Conservation (phyloP, 2,113 vertebrate genomes). For the Cavia porcellus region DNA sequence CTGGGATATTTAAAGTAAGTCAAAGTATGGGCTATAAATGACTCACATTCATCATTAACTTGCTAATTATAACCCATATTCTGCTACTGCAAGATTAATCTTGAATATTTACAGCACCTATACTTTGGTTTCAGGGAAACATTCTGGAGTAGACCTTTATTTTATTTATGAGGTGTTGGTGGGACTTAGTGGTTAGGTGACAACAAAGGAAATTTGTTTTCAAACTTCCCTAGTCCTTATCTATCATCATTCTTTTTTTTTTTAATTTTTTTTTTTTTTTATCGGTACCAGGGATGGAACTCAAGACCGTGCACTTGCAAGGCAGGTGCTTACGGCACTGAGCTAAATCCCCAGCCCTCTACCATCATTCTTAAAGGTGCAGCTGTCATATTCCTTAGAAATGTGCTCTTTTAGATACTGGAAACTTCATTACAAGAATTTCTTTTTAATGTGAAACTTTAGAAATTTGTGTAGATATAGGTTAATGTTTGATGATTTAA, state of each 20-base stretch:
- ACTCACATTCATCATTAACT: conserved; percentile 16
- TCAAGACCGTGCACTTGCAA: too few relatives aligned
- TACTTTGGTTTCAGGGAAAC: conserved; percentile 36
- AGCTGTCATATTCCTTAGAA: conserved; percentile 34
- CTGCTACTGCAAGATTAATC: conserved; percentile 5
- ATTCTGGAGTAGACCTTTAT: conserved; percentile 53
- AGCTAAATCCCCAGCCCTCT: background rate
- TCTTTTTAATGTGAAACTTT: conserved; percentile 33
- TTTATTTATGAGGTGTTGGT: conserved; percentile 55
- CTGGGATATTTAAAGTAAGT: conserved; percentile 21
- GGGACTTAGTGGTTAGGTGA: conserved; percentile 35
- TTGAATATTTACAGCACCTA: conserved; percentile 10
- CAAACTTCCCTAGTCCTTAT: background rate
- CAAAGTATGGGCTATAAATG: conserved; percentile 19
- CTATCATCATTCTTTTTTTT: background rate
- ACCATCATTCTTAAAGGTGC: background rate
- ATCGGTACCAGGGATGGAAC: too few relatives aligned
- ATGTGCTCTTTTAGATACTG: conserved; percentile 14
- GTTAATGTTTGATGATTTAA: conserved; percentile 11
- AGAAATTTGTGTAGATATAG: conserved; percentile 24
- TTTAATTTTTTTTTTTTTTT: too few relatives aligned
- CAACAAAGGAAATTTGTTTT: conserved; percentile 43
- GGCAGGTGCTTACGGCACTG: too few relatives aligned
- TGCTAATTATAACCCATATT: conserved; percentile 63
- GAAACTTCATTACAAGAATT: background rate